A percentile compares a stretch with the other conserved stretches of the same genome.
Evolutionary conservation across 2,888 invertebrate genomes (phyloP).

Genomic region (Fragum sueziense): DNA sequence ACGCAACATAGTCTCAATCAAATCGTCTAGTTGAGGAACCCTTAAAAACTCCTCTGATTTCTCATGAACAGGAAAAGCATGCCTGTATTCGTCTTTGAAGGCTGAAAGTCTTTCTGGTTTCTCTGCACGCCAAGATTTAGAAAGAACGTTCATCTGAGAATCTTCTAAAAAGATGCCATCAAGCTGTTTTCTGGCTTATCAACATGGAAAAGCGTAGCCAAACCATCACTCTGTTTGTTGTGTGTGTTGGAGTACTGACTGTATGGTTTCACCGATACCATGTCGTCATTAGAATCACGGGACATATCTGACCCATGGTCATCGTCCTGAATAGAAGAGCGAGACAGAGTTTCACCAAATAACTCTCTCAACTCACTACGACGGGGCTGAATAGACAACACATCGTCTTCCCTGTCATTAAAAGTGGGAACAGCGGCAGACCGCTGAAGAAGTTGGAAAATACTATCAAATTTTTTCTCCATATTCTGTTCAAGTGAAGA

Average conservation of each 20-base stretch:
- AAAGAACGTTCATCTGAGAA: slow-evolving; percentile 9
- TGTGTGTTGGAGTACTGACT: background rate
- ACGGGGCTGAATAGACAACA: background rate
- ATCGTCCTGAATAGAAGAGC: background rate
- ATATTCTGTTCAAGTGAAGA: background rate
- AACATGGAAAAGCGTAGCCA: background rate
- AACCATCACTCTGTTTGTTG: background rate
- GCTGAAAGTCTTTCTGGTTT: slow-evolving; percentile 31
- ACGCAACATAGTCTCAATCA: slow-evolving; percentile 26
- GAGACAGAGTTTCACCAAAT: background rate
- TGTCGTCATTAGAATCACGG: slow-evolving; percentile 3
- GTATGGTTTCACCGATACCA: background rate
- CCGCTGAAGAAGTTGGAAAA: background rate
- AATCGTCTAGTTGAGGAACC: slow-evolving; percentile 34
- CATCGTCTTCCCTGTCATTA: background rate
- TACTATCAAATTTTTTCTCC: background rate
- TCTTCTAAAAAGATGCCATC: background rate
- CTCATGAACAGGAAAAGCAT: slow-evolving; percentile 25
- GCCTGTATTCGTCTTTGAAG: slow-evolving; percentile 31
- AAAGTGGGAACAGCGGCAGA: background rate
- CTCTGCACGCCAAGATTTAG: slow-evolving; percentile 18
- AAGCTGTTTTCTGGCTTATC: background rate
- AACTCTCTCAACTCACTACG: slow-evolving; percentile 1
- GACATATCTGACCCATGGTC: slow-evolving; percentile 4
- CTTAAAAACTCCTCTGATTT: slow-evolving; percentile 8